Evolutionary conservation across 2,113 vertebrate species (phyloP), one percentile per base, ranked within the genome.

Genomic region (Oostethus manadensis): DNA sequence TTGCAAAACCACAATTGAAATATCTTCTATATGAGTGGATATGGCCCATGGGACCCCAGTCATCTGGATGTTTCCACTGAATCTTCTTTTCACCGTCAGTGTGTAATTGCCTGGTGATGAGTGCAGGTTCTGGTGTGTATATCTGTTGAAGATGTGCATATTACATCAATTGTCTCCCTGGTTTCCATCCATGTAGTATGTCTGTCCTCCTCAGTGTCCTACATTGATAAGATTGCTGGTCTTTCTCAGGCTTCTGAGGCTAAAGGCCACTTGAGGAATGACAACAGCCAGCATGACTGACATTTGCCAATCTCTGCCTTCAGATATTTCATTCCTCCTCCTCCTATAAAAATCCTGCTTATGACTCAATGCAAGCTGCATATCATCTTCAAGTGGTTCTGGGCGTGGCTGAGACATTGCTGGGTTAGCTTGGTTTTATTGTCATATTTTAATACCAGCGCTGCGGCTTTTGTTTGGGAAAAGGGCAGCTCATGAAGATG

Each of bases 191-290:
- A 53, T 63, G 68, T 66, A 60, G 71, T 68, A 76, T 79, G 75
- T 62, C 49, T 71, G 61, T 65, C 60, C 47, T 44, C 51, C 71
- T 75, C 53, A 23, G 18, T 68, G 10, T 50, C 62, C 58, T 46
- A 18, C 2, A 9, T 40, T 72, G 82, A 84, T 84, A 86, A 86
- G 81, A 78, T 71, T 74, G 64, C 68, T 80, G 76, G 65, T 73
- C 66, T 76, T 78, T 84, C 79, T 77, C 79, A 76, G 73, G 76
- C 79, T 86, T 21, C 57, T 40, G 44, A 80, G 74, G 75, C 80
- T 81, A 76, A 82, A 77, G 82, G 78, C 74, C 81, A 79, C 81
- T 86, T 72, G 73, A 81, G 71, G 78, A 84, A 84, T 81, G 84
- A 84, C 84, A 70, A 74, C 51, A 76, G 68, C 60, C 66, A 20